Base-by-base conservation (phyloP, 2,113 vertebrate species). In the Phocoena phocoena region DNA sequence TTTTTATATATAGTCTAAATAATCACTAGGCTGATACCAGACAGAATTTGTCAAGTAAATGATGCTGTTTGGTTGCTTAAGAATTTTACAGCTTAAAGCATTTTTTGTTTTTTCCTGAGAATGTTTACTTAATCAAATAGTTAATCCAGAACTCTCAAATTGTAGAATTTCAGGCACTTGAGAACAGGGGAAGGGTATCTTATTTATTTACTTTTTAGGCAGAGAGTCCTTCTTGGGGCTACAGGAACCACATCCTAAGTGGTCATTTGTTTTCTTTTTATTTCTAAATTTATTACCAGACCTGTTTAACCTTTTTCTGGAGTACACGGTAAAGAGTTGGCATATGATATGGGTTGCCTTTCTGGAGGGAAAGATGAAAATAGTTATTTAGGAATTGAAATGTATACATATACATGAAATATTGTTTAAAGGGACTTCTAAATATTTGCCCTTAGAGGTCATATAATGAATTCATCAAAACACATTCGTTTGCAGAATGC, bases 1-100 rank as follows among this genome's bases (percentile, higher is more conserved):
- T 47, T 93, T 96, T 50, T n/a, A 44, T 77, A 63, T 93, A 33
- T 88, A 70, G 12, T 38, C 85, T 96, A 95, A 50, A 47, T 28
- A 93, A 79, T 71, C 41, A 60, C 41, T 50, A 83, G 23, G 17
- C 47, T 73, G 60, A 47, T 47, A 44, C 8, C 36, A 47, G 26
- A 17, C 15, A 88, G 50, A 81, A 58, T 79, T 79, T 96, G 31
- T 70, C 55, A 82, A 81, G 38, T 60, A 89, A 68, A 76, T 84
- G 33, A 74, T 65, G 8, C 50, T 25, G 14, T 41, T 90, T 68
- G 15, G 38, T 36, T n/a, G 23, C 25, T 88, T 33, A 93, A 83
- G 50, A 65, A 44, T 88, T 96, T 90, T 21, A 28, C 2, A 88
- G 18, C 17, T 96, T 88, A 58, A 82, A 53, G 13, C n/a, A 33